A percentile compares a stretch with the other conserved stretches of the same genome.
Conservation (phyloP, 1,140 invertebrate genomes). For the Sycophaga agraensis region DNA sequence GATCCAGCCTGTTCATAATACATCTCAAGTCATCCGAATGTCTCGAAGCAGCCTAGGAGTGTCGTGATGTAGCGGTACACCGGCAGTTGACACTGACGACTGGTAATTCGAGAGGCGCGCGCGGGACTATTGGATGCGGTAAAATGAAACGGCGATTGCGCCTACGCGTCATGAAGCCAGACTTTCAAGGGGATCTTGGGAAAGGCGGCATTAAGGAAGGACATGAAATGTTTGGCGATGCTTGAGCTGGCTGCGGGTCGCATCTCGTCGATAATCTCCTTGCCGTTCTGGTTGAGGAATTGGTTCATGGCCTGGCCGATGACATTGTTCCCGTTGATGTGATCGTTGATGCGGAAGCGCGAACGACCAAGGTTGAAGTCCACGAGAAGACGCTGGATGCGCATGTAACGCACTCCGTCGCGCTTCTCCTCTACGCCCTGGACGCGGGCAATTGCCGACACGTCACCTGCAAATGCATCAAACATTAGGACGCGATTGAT, state of each 20-base stretch:
- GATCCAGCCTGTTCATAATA: too few species aligned
- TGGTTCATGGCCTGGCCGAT: conserved; percentile 81
- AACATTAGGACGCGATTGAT: conserved; percentile 1
- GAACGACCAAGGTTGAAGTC: conserved; percentile 72
- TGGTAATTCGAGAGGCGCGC: too few species aligned
- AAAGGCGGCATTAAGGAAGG: conserved; percentile 75
- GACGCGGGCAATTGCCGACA: conserved; percentile 69
- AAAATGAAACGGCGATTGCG: too few species aligned
- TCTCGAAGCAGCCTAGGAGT: too few species aligned
- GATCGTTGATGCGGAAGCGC: conserved; percentile 70
- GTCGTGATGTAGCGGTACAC: too few species aligned
- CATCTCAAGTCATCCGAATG: too few species aligned
- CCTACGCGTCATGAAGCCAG: conserved; percentile 65
- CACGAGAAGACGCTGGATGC: conserved; percentile 65
- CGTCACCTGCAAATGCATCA: conserved; percentile 65
- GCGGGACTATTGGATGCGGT: too few species aligned
- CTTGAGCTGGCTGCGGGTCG: conserved; percentile 73
- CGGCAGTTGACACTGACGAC: too few species aligned
- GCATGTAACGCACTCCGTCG: conserved; percentile 66
- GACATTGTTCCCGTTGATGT: conserved; percentile 72
- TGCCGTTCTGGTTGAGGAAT: conserved; percentile 81
- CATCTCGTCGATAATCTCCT: conserved; percentile 82
- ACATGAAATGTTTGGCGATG: conserved; percentile 76
- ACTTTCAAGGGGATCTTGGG: conserved; percentile 74
- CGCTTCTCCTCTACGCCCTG: conserved; percentile 67